Base-by-base conservation (phyloP, 2,888 invertebrate species). In the Lithophane semibrunnea region DNA sequence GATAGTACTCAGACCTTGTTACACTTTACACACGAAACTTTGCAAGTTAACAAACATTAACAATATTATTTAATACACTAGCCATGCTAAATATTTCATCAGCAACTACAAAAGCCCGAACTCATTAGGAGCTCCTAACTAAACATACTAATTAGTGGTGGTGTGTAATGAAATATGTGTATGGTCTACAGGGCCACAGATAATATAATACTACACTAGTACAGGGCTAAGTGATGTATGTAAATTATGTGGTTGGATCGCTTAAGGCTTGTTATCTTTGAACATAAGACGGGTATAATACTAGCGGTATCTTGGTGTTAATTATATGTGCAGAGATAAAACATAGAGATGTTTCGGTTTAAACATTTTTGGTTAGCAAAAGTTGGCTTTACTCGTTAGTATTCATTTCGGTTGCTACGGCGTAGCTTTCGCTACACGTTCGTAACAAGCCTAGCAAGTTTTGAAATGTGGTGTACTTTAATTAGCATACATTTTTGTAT, bases 121-220 rank as follows among this genome's bases (percentile, higher is more conserved):
- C 85, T 84, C 76, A 85, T 85, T 84, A 86, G 68, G 72, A 67
- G 54, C 60, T 24, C 66, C 60, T 58, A 78, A 78, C 77, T 86
- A 77, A 75, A 78, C 77, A 85, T 65, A 74, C 80, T 86, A 86
- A 85, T 85, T 85, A 86, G 77, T 37, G 76, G 56, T 67, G 74
- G 68, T 80, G 65, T 52, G 73, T 75, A 78, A 74, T 83, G 82
- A 70, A 85, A 65, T 63, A 66, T 61, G 67, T 65, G n/a, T 73
- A 47, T 73, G 60, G 65, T 66, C 44, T 61, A 37, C 60, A 21
- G n/a, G 52, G 21, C 29, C 64, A 24, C 37, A 47, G 75, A 52
- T 76, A 76, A 73, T 74, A 65, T 81, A 47, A 52, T 54, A 74
- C 21, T 52, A 9, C 8, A 8, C n/a, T 0, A 42, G 56, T 44